Conservation (phyloP, 2,113 vertebrate species). For the Octodon degus region DNA sequence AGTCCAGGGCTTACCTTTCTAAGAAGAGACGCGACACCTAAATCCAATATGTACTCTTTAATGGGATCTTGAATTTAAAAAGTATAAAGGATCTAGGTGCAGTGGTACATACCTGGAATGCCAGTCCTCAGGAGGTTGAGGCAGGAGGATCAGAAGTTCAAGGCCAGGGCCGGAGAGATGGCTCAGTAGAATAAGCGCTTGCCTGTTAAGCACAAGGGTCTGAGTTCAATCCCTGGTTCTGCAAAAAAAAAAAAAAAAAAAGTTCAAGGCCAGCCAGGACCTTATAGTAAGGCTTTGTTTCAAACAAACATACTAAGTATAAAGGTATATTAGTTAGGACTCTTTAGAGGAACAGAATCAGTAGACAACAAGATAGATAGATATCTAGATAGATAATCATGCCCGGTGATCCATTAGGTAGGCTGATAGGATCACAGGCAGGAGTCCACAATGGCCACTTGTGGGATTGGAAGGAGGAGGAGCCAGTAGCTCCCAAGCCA, state of each 20-base stretch:
- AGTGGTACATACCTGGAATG: not conserved
- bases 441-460: not conserved
- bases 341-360: not conserved
- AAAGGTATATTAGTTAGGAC: not conserved
- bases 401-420: not conserved
- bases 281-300: not conserved
- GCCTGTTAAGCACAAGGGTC: too few species aligned
- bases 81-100: not conserved
- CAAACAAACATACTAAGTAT: not conserved
- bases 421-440: not conserved
- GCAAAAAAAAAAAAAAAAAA: too few species aligned
- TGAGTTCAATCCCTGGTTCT: too few species aligned
- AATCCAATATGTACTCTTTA: slow-evolving; percentile 17
- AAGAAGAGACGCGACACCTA: not conserved
- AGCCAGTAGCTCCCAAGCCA: not conserved
- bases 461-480: not conserved
- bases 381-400: not conserved
- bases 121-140: not conserved
- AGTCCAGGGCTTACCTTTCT: not conserved
- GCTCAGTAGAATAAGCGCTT: too few species aligned
- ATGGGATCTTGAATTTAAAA: not conserved
- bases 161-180: too few species aligned
- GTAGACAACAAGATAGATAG: not conserved
- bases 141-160: not conserved
- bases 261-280: not conserved